A percentile compares a stretch with the other conserved stretches of the same genome.
Conservation (phyloP, 2,888 invertebrate genomes). For the Charanyca ferruginea region DNA sequence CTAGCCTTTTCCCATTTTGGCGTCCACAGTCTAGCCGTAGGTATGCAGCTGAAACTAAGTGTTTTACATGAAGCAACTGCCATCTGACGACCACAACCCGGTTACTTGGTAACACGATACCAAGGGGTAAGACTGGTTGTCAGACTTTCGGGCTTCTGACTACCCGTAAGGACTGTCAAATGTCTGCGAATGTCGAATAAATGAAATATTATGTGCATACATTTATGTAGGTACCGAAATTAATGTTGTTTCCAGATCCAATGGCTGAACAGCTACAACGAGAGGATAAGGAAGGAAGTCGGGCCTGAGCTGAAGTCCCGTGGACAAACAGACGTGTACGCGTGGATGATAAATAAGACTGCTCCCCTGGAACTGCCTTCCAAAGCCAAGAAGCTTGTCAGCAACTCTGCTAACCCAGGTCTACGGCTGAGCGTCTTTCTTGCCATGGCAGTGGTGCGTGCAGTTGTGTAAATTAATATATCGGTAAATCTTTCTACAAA, state of each 20-base stretch:
- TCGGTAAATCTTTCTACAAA: slow-evolving; percentile 8
- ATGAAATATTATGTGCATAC: no score
- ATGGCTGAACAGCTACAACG: slow-evolving; percentile 96
- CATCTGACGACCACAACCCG: no score
- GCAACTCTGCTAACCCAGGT: slow-evolving; percentile 54
- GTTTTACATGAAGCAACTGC: no score
- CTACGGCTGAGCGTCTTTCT: slow-evolving; percentile 1
- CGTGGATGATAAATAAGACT: slow-evolving; percentile 97
- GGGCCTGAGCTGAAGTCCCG: slow-evolving; percentile 94
- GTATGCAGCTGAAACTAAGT: no score
- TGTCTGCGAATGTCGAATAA: no score
- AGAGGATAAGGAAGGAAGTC: slow-evolving; percentile 93
- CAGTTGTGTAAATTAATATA: slow-evolving; percentile 31
- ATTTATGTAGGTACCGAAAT: no score
- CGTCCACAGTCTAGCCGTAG: no score
- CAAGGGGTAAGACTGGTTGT: no score
- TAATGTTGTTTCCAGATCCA: slow-evolving; percentile 90
- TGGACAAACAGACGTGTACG: slow-evolving; percentile 93
- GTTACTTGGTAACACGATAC: no score
- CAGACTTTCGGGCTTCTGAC: no score
- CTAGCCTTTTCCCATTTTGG: no score
- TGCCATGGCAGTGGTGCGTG: slow-evolving; percentile 15
- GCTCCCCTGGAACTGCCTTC: slow-evolving; percentile 89
- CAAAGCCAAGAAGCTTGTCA: slow-evolving; percentile 67
- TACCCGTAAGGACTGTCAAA: no score